Base-by-base conservation (phyloP, 2,113 vertebrate species). In the Phalacrocorax carbo region DNA sequence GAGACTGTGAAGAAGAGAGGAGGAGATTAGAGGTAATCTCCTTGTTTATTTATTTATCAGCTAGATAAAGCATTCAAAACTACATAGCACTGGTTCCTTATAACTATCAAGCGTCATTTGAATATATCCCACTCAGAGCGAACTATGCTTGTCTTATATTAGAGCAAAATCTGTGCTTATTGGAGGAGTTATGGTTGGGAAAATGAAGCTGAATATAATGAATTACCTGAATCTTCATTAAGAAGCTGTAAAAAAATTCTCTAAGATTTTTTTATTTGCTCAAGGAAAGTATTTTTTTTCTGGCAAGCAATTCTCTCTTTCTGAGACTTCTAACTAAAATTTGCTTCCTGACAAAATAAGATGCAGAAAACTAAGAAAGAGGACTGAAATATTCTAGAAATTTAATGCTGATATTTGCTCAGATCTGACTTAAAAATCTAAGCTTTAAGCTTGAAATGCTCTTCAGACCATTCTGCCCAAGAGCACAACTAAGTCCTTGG, bases 1-100 rank as follows among this genome's bases (percentile, higher is more conserved):
- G 93, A 97, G 71, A 98, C 99, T 99, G 89, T n/a, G 68, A 51
- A 65, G 27, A 86, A 91, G 54, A 85, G 26, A 75, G 46, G 9
- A 80, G 16, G 29, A 57, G 36, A 81, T 78, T 17, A 90, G 72
- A 65, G 6, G 27, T 82, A n/a, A 71, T 78, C 30, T 44, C 44
- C 25, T 72, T 55, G 58, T 78, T 85, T 57, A 54, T 49, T 77
- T 85, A 64, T 85, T 88, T 91, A 58, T 71, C 60, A 48, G 46
- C 75, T 55, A 73, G 82, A 46, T 62, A 86, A 80, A 89, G 34
- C 42, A 65, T 51, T 79, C 82, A 60, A 10, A 75, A 55, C 48
- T 26, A 40, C 19, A 36, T 3, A 40, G 71, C 48, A 32, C 14
- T 23, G 20, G 76, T 44, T 51, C 32, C 44, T 75, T 54, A 36